phyloP scores from a whole-genome alignment of 2,888 invertebrate species.

The Thymelicus sylvestris region DNA sequence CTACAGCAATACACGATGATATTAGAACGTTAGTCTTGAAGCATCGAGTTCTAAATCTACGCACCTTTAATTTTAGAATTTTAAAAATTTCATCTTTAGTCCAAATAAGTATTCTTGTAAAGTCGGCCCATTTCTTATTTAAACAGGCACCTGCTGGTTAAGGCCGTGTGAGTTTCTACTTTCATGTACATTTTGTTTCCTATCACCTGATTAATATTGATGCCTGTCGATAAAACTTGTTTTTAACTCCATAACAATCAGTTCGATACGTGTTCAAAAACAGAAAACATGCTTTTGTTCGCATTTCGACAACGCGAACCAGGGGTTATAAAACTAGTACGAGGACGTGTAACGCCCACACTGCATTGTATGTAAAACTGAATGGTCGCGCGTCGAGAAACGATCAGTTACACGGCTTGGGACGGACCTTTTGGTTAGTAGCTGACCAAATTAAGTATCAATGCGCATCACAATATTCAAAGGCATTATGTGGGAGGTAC shows the following conservation, averaged over 20 bases:
- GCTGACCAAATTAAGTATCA: conserved; percentile 37
- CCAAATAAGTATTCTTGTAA: too few relatives aligned
- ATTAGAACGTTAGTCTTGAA: too few relatives aligned
- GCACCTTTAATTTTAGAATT: too few relatives aligned
- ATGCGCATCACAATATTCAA: conserved; percentile 21
- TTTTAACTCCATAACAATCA: neutral
- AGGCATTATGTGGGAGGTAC: conserved; percentile 28
- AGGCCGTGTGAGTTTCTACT: too few relatives aligned
- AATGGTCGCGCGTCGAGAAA: conserved; percentile 54
- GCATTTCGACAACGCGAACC: neutral
- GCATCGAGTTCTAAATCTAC: too few relatives aligned
- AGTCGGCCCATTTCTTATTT: too few relatives aligned
- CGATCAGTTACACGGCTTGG: conserved; percentile 68
- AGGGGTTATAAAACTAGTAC: conserved; percentile 45
- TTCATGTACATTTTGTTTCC: too few relatives aligned
- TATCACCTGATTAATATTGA: too few relatives aligned
- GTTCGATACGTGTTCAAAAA: neutral
- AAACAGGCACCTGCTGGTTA: too few relatives aligned
- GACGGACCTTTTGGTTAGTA: conserved; percentile 65
- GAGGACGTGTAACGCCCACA: conserved; percentile 60
- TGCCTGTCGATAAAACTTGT: too few relatives aligned
- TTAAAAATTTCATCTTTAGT: too few relatives aligned
- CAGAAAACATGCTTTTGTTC: neutral
- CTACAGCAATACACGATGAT: too few relatives aligned
- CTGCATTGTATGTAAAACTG: conserved; percentile 76